Conservation (phyloP, 2,888 invertebrate genomes). For the Cryptocheilus praepositus region DNA sequence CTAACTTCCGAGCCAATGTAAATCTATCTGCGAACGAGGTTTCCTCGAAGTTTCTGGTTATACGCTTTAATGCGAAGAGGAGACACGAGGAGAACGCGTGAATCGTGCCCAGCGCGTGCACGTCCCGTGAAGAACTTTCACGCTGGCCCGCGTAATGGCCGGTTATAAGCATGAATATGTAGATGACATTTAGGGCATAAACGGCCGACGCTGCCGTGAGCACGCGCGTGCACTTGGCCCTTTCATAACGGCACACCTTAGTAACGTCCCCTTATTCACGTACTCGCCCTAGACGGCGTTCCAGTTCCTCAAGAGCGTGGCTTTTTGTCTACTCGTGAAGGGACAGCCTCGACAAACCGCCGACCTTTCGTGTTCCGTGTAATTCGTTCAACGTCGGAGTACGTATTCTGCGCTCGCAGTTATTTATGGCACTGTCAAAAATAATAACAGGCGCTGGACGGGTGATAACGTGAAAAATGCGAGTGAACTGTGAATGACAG, state of each 20-base stretch:
- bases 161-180: constrained; percentile 65
- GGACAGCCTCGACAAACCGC: too few relatives aligned
- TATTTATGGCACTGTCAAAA: too few relatives aligned
- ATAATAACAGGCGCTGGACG: too few relatives aligned
- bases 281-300: neutral
- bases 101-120: constrained; percentile 7
- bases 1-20: constrained; percentile 17
- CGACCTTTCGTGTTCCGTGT: too few relatives aligned
- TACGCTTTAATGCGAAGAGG: constrained; percentile 17
- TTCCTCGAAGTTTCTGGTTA: constrained; percentile 22
- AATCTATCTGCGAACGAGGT: constrained; percentile 29
- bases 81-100: constrained; percentile 25
- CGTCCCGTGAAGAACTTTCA: constrained; percentile 26
- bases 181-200: constrained; percentile 60
- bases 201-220: constrained; percentile 43
- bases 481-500: too few relatives aligned
- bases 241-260: constrained; percentile 39
- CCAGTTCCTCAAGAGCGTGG: too few relatives aligned
- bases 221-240: constrained; percentile 49
- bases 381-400: too few relatives aligned
- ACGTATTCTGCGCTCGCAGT: too few relatives aligned
- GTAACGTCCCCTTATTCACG: constrained; percentile 42
- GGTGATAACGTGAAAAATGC: too few relatives aligned
- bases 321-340: too few relatives aligned
- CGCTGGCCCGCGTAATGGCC: constrained; percentile 37